Percentiles rank a stretch among this genome's conserved stretches.
Conservation (phyloP, 2,888 invertebrate species). For the Blomia tropicalis region DNA sequence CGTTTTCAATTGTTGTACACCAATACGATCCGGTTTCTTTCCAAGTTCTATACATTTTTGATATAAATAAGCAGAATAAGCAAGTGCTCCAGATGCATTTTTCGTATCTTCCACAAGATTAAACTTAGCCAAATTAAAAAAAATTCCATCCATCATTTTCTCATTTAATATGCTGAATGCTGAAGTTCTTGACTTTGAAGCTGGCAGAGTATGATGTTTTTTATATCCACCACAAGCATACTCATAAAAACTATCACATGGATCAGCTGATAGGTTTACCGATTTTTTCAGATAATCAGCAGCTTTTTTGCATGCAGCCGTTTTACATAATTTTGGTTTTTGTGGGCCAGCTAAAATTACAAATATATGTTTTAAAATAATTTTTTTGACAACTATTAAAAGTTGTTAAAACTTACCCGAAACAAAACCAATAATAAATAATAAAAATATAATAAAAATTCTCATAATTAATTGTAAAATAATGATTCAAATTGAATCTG, state of each 20-base stretch:
- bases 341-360: neutral
- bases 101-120: neutral
- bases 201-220: constrained; percentile 18
- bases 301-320: neutral
- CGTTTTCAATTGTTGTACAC: neutral
- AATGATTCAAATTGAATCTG: too few relatives aligned
- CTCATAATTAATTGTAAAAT: too few relatives aligned
- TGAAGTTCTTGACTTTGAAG: neutral
- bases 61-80: neutral
- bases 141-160: neutral
- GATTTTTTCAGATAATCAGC: constrained; percentile 5
- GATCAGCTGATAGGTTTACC: constrained; percentile 1
- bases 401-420: too few relatives aligned
- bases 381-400: too few relatives aligned
- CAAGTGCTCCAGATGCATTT: neutral
- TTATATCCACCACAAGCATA: constrained; percentile 21
- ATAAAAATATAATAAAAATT: too few relatives aligned
- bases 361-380: too few relatives aligned
- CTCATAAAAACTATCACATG: constrained; percentile 21
- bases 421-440: too few relatives aligned
- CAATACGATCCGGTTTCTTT: neutral
- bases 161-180: constrained; percentile 19
- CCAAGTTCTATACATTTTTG: neutral
- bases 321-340: neutral
- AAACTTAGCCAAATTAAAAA: neutral